Evolutionary conservation across 1,140 invertebrate genomes (phyloP), one percentile per base, ranked within the genome.

Genomic region (Euwallacea fornicatus): DNA sequence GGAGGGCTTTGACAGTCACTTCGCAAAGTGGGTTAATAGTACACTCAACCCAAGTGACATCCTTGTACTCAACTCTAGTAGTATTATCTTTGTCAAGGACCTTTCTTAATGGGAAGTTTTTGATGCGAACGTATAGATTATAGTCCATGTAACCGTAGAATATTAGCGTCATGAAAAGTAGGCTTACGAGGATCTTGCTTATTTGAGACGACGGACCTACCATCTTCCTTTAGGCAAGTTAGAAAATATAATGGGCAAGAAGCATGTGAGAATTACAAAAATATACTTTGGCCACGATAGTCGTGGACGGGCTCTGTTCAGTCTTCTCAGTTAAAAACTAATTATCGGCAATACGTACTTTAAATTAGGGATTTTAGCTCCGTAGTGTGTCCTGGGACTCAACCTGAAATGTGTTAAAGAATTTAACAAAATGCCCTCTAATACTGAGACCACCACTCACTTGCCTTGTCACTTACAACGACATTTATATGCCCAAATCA

Each of bases 1-100:
- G 85, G 59, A 93, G 79, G 11, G 87, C 89, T 81, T 93, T 93
- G 0, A 91, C 88, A 0, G 90, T 91, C 2, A 92, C 86, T 78
- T 88, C 86, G 76, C 90, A 91, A 0, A 92, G 78, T 0, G 91
- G 91, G 77, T 91, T 88, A 42, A 90, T 84, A 66, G 86, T 84
- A 77, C 90, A 92, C 6, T 86, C 84, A 42, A 91, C 77, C 84
- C 86, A 88, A 0, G 85, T 85, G 10, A 84, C 81, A 54, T 85
- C 83, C 60, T 86, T 84, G 73, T 89, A 89, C 72, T 62, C 75
- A 8, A 66, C 62, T 9, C 8, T 15, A 44, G 53, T 66, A 7
- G 70, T 73, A 56, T 74, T 75, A n/a, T 74, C 74, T 42, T 74
- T 71, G 11, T 63, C 46, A 56, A 66, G 56, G 21, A 43, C 66